Evolutionary conservation across 2,113 vertebrate genomes (phyloP), one percentile per base, ranked within the genome.

Genomic region (Antidorcas marsupialis): DNA sequence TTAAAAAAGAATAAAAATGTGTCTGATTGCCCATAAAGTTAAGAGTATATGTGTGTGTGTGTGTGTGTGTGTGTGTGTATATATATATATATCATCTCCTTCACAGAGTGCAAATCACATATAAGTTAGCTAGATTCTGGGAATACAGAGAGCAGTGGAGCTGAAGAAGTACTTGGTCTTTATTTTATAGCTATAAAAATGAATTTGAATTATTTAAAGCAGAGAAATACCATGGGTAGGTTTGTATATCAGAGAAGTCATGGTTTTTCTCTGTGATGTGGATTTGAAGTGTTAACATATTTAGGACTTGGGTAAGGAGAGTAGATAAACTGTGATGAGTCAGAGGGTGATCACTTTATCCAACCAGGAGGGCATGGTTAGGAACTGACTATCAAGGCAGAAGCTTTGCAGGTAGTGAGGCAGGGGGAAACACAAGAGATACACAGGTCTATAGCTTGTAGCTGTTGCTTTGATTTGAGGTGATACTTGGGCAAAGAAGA

Each of bases 111-210:
- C 8, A 87, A 60, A 76, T 60, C 3, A 27, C 30, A 30, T 33
- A 9, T 43, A 55, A 5, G 9, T 33, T 64, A 33, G 21, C 25
- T 83, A 60, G 43, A 71, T 92, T 64, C n/a, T 74, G 19, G 45
- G 62, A 47, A 36, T 30, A 36, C 8, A 62, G 17, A 93, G 52
- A 91, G 21, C 47, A 84, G 25, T 28, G 16, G 45, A 43, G 27
- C 12, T 17, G 8, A 89, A 53, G 53, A 86, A n/a, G 4, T 25
- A 30, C 3, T 89, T 83, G 67, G 4, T 55, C 23, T 92, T 96
- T 60, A 52, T 83, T 92, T 89, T 94, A 76, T 64, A 95, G n/a
- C 11, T 92, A 13, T 50, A 28, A 52, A 82, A 82, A 47, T 57
- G 50, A 62, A 16, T 60, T 55, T n/a, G 64, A 81, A 27, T 19